Conservation (phyloP, 1,140 invertebrate genomes). For the Neotoxoptera formosana region DNA sequence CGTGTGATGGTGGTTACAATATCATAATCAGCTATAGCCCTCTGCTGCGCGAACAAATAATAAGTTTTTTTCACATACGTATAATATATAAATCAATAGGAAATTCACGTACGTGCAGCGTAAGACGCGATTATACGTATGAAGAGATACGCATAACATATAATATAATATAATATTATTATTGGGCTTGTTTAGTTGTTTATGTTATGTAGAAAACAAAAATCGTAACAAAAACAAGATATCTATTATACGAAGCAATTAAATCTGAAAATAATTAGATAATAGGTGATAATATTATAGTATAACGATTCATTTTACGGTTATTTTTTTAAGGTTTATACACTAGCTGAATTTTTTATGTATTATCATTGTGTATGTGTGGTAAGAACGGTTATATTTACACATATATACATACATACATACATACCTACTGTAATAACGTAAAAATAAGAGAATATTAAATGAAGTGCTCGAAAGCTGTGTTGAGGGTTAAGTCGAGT, state of each 20-base stretch:
- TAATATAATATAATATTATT: too few relatives aligned
- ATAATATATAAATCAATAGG: slow-evolving; percentile 13
- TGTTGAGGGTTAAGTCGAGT: too few relatives aligned
- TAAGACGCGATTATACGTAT: neutral
- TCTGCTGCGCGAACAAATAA: slow-evolving; percentile 9
- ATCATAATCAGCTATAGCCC: slow-evolving; percentile 2
- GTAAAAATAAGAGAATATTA: too few relatives aligned
- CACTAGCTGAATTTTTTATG: neutral
- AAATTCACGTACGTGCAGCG: neutral
- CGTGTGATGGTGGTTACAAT: neutral
- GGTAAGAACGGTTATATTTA: neutral
- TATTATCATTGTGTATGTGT: neutral
- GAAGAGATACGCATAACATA: neutral
- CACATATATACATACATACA: neutral
- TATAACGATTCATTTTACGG: neutral
- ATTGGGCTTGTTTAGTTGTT: neutral
- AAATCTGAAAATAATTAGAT: neutral
- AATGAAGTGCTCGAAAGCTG: too few relatives aligned
- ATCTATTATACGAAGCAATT: neutral
- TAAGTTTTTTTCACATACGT: neutral
- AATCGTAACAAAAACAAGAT: too few relatives aligned
- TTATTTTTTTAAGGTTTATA: neutral
- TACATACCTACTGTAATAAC: too few relatives aligned
- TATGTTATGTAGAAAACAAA: neutral
- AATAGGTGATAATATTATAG: too few relatives aligned